Conservation (phyloP, 2,113 vertebrate genomes). For the Capreolus pygargus region DNA sequence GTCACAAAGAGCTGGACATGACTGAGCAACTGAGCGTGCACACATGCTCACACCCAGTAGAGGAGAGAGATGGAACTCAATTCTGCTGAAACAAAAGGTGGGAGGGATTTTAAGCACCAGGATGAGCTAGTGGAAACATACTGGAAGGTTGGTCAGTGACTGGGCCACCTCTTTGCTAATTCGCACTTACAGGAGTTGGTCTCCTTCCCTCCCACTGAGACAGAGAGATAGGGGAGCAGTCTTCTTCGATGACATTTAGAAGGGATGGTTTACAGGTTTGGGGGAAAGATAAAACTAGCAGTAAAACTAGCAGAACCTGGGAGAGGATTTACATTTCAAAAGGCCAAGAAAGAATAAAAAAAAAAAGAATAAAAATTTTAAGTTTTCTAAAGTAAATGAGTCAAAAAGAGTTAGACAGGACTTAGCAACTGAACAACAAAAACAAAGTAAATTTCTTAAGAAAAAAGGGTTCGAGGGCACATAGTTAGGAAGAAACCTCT, state of each 20-base stretch:
- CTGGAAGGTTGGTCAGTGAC: too few relatives aligned
- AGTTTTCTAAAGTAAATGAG: background rate
- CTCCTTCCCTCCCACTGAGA: too few relatives aligned
- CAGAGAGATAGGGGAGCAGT: background rate
- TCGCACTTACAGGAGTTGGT: background rate
- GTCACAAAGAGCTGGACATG: background rate
- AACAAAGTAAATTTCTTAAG: background rate
- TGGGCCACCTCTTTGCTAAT: background rate
- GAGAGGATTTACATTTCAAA: background rate
- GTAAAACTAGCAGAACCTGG: background rate
- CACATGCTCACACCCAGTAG: background rate
- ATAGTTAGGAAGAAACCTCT: background rate
- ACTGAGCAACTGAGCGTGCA: background rate
- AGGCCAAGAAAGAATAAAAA: background rate
- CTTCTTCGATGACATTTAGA: background rate
- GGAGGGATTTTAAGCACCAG: background rate
- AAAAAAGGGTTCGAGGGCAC: background rate
- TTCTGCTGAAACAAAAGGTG: background rate
- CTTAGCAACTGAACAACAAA: background rate
- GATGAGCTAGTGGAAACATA: background rate
- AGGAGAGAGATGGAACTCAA: background rate
- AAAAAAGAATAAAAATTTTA: background rate
- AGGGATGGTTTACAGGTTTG: background rate
- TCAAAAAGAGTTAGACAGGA: background rate
- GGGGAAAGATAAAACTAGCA: background rate